Evolutionary conservation across 2,113 vertebrate genomes (phyloP).

Genomic region (Tachysurus vachellii): DNA sequence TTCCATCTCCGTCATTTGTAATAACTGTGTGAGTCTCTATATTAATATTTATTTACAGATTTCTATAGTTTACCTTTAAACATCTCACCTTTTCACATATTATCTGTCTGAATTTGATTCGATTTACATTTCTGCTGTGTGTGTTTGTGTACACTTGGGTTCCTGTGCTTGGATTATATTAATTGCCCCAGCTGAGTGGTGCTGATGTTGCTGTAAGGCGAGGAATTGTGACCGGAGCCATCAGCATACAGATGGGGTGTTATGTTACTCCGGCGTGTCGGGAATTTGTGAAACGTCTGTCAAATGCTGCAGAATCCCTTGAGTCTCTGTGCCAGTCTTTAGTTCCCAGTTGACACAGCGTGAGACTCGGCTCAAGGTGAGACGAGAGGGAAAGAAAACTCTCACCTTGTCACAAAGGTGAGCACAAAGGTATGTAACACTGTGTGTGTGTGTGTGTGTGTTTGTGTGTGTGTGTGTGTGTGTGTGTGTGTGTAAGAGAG

Average conservation of each 20-base stretch:
- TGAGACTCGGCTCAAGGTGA: conserved; percentile 64
- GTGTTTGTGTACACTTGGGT: not conserved
- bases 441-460: not conserved
- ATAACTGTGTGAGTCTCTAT: not conserved
- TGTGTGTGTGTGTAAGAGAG: too few relatives aligned
- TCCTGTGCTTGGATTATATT: not conserved
- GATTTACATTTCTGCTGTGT: not conserved
- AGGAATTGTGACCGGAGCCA: not conserved
- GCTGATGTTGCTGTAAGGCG: not conserved
- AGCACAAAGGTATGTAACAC: too few relatives aligned
- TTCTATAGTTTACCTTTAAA: not conserved
- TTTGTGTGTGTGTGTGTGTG: not conserved
- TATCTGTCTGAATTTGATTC: not conserved
- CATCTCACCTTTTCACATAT: not conserved
- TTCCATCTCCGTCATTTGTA: not conserved
- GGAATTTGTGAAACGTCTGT: not conserved
- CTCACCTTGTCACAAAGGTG: conserved; percentile 30
- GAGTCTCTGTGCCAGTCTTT: not conserved
- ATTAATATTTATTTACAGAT: too few relatives aligned
- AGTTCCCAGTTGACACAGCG: conserved; percentile 29
- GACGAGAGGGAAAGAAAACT: conserved; percentile 64
- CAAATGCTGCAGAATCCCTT: not conserved
- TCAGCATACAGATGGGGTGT: conserved; percentile 7
- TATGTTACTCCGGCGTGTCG: not conserved
- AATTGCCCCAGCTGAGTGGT: not conserved